A percentile compares a stretch with the other conserved stretches of the same genome.
phyloP scores from a whole-genome alignment of 2,797 vertebrate genomes.

The Alosa sapidissima region DNA sequence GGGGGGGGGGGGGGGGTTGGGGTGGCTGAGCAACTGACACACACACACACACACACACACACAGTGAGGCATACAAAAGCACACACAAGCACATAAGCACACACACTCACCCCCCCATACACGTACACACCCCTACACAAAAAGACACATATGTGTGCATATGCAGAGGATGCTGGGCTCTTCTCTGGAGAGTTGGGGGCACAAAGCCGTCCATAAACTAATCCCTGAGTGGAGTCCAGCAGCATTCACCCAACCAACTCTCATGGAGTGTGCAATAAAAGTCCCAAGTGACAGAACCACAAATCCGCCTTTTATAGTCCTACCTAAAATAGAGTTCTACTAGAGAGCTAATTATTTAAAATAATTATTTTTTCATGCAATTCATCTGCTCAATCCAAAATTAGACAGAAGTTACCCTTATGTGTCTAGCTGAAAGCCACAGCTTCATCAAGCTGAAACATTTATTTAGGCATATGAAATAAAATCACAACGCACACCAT shows the following conservation, averaged over 20 bases:
- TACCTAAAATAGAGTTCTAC: neutral
- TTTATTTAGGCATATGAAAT: neutral
- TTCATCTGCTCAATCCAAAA: neutral
- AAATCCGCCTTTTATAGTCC: neutral
- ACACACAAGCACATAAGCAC: neutral
- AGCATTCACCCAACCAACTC: neutral
- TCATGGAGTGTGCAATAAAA: neutral
- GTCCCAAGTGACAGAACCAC: neutral
- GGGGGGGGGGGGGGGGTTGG: neutral
- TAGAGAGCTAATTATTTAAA: neutral
- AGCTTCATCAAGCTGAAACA: too few species aligned
- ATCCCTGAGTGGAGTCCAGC: neutral
- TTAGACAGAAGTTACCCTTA: neutral
- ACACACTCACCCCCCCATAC: neutral
- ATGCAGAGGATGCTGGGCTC: constrained; percentile 10
- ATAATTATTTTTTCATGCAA: neutral
- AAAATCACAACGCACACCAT: neutral
- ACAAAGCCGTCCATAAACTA: constrained; percentile 11
- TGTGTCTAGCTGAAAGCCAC: too few species aligned
- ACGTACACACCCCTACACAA: neutral
- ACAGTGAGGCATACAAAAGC: neutral
- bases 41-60: neutral
- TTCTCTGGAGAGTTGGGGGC: neutral
- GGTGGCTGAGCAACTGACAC: neutral
- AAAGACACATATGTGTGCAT: constrained; percentile 14